A percentile compares a stretch with the other conserved stretches of the same genome.
Conservation (phyloP, 2,113 vertebrate genomes). For the Neofelis nebulosa region DNA sequence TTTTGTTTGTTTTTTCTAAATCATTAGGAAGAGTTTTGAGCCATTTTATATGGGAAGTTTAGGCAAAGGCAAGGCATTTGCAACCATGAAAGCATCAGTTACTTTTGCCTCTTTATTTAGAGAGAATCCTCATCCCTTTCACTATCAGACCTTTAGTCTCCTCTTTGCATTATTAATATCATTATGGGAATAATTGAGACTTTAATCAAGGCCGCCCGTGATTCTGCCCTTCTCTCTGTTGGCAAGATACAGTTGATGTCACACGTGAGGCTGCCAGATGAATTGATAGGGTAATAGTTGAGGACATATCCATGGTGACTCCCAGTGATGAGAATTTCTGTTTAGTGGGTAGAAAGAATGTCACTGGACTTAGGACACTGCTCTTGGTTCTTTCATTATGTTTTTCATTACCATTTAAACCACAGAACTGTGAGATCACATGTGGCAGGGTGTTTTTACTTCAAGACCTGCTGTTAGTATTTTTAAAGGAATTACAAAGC, state of each 20-base stretch:
- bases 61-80: neutral
- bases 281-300: neutral
- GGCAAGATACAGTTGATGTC: neutral
- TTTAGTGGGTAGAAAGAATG: neutral
- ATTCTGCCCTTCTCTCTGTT: neutral
- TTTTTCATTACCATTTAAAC: neutral
- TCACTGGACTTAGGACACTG: neutral
- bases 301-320: neutral
- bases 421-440: neutral
- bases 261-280: neutral
- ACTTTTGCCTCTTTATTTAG: neutral
- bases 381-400: neutral
- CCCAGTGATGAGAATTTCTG: neutral
- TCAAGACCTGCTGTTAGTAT: neutral
- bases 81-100: neutral
- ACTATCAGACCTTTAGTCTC: no score
- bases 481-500: constrained; percentile 5
- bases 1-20: neutral
- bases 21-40: neutral
- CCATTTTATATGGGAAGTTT: neutral
- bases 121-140: neutral
- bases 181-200: neutral
- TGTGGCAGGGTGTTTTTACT: neutral
- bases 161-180: neutral
- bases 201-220: neutral